Conservation (phyloP, 1,140 invertebrate species). For the Epicauta chinensis region DNA sequence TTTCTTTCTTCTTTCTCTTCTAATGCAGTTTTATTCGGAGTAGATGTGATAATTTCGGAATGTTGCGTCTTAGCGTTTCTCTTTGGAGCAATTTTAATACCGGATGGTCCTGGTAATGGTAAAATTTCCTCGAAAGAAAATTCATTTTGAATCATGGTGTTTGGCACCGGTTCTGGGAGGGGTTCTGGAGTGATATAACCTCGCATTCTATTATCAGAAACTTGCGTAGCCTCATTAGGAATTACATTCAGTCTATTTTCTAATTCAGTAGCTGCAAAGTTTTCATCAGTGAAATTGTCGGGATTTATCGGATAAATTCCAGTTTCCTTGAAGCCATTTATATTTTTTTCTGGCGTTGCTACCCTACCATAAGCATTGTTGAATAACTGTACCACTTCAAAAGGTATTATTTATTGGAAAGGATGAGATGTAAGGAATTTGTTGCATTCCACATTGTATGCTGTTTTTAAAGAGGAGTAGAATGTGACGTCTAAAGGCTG, state of each 20-base stretch:
- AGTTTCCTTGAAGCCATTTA: conserved; percentile 28
- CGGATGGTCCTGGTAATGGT: neutral
- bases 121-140: neutral
- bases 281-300: conserved; percentile 30
- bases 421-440: conserved; percentile 13
- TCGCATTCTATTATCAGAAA: too few relatives aligned
- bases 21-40: neutral
- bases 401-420: conserved; percentile 22
- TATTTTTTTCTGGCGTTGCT: conserved; percentile 11
- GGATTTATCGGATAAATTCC: conserved; percentile 33
- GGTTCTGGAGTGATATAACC: too few relatives aligned
- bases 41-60: neutral
- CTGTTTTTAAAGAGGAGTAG: conserved; percentile 37
- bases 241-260: too few relatives aligned
- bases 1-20: neutral
- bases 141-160: neutral
- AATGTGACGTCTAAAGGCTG: conserved; percentile 40
- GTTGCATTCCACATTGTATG: conserved; percentile 33
- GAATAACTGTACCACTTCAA: conserved; percentile 22
- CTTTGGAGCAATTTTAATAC: neutral
- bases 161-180: too few relatives aligned
- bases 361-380: conserved; percentile 21
- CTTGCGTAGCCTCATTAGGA: too few relatives aligned
- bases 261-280: conserved; percentile 12
- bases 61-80: neutral